These are phyloP conservation scores for Pantelozetes paolii DNA, from an alignment of 2,888 invertebrate genomes.

Conservation along the genomic window DNA sequence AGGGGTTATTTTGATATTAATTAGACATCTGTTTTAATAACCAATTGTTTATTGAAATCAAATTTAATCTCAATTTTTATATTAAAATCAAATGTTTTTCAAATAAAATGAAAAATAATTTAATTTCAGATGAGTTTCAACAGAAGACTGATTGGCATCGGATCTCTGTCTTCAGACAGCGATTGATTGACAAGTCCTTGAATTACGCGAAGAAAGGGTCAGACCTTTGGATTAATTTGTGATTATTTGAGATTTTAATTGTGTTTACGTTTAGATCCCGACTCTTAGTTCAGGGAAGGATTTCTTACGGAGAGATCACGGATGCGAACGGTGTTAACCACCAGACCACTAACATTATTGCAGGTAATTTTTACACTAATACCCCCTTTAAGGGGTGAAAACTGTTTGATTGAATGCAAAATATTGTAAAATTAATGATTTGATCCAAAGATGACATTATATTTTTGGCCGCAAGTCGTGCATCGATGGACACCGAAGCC, in stretches of 20 bases:
- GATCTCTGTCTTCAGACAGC: constrained; percentile 77
- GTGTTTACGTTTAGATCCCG: not conserved
- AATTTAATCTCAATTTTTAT: too few relatives aligned
- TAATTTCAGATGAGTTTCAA: constrained; percentile 66
- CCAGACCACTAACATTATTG: constrained; percentile 72
- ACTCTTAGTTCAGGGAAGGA: constrained; percentile 63
- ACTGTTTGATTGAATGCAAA: not conserved
- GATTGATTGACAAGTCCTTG: constrained; percentile 71
- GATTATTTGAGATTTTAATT: not conserved
- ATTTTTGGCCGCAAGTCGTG: not conserved
- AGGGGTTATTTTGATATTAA: not conserved
- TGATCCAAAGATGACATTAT: constrained; percentile 12
- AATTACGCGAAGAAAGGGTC: constrained; percentile 74
- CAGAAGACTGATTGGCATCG: constrained; percentile 91
- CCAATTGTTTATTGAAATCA: too few relatives aligned
- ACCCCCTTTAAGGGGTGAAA: not conserved
- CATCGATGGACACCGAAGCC: not conserved
- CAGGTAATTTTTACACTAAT: constrained; percentile 62
- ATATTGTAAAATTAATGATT: not conserved
- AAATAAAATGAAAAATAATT: too few relatives aligned
- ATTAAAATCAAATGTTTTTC: too few relatives aligned
- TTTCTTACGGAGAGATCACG: constrained; percentile 78
- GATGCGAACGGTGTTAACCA: constrained; percentile 68
- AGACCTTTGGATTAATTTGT: not conserved
- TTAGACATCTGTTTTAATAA: too few relatives aligned